Conservation (phyloP, 2,888 invertebrate genomes). For the Prosapia bicincta region DNA sequence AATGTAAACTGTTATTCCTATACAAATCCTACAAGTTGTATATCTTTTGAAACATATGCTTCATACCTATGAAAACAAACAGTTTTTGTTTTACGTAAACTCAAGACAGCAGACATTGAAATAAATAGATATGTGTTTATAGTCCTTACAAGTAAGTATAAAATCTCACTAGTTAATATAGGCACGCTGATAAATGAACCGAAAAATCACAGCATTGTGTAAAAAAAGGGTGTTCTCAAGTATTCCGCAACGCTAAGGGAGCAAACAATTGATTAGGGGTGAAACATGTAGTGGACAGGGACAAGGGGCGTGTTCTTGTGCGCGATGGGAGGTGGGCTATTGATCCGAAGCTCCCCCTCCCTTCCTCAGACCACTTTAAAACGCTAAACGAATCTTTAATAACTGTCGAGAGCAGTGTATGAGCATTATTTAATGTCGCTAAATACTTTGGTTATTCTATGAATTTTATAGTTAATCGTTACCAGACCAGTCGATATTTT, state of each 20-base stretch:
- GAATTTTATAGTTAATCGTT: too few species aligned
- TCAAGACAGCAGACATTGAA: too few species aligned
- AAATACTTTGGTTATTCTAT: not conserved
- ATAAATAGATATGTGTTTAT: too few species aligned
- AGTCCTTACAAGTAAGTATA: too few species aligned
- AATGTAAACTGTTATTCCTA: too few species aligned
- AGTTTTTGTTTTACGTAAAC: too few species aligned
- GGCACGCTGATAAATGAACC: not conserved
- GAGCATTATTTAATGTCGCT: not conserved
- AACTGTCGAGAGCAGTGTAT: not conserved
- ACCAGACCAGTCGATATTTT: too few species aligned
- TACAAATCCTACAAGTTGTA: too few species aligned
- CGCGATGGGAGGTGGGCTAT: not conserved
- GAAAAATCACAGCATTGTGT: not conserved
- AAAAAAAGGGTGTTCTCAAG: not conserved
- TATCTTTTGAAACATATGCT: too few species aligned
- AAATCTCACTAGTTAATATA: too few species aligned
- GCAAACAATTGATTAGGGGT: not conserved
- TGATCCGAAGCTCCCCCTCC: not conserved
- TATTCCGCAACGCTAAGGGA: not conserved
- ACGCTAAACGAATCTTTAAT: not conserved
- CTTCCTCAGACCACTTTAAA: not conserved
- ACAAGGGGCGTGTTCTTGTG: not conserved
- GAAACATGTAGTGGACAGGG: not conserved
- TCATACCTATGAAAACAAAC: too few species aligned